Conservation (phyloP, 2,888 invertebrate species). For the Anticlea derivata region DNA sequence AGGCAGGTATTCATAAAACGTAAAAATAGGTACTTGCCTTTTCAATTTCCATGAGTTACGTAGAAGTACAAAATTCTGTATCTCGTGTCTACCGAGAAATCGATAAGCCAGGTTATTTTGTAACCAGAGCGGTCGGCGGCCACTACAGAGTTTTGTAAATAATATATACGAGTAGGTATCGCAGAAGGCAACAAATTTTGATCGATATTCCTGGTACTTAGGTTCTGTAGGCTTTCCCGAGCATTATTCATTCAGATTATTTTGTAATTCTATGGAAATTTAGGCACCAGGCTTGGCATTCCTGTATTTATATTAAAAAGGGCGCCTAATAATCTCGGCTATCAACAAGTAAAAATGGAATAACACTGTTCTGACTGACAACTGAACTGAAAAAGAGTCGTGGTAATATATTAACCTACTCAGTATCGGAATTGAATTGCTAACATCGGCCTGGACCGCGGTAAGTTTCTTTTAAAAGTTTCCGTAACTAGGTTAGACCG, state of each 20-base stretch:
- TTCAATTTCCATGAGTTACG: background rate
- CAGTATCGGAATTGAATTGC: too few relatives aligned
- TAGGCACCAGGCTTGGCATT: background rate
- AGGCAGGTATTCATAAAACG: too few relatives aligned
- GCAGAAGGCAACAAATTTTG: slow-evolving; percentile 23
- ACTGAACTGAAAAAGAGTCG: too few relatives aligned
- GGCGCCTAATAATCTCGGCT: too few relatives aligned
- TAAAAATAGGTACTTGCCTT: too few relatives aligned
- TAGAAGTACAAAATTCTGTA: slow-evolving; percentile 3
- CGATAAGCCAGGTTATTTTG: slow-evolving; percentile 23
- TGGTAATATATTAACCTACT: too few relatives aligned
- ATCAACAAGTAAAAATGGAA: too few relatives aligned
- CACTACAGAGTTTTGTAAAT: slow-evolving; percentile 28
- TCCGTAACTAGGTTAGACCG: too few relatives aligned
- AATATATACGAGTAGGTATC: slow-evolving; percentile 25
- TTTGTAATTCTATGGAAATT: slow-evolving; percentile 2
- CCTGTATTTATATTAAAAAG: too few relatives aligned
- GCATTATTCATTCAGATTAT: slow-evolving; percentile 1
- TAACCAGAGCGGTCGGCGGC: slow-evolving; percentile 19
- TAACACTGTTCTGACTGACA: too few relatives aligned
- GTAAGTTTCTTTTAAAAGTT: too few relatives aligned
- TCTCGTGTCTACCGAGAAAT: slow-evolving; percentile 13
- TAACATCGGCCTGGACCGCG: too few relatives aligned
- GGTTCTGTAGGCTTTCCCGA: slow-evolving; percentile 9
- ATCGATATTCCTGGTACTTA: slow-evolving; percentile 27